Conservation (phyloP, 2,113 vertebrate species). For the Athene noctua region DNA sequence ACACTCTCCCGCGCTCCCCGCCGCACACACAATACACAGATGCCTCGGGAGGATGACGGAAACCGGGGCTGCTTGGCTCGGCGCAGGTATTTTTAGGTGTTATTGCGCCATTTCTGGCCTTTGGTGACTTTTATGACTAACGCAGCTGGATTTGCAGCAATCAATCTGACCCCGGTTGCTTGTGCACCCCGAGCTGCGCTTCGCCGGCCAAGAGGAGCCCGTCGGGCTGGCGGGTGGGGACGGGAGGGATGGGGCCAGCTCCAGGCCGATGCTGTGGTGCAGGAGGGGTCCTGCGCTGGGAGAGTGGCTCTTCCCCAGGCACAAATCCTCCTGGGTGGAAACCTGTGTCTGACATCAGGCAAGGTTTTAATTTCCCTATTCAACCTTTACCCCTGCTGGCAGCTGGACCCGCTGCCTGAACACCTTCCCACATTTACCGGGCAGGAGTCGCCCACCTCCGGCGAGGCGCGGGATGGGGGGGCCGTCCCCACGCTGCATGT, state of each 20-base stretch:
- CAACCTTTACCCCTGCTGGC: not conserved
- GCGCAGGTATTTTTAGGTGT: not conserved
- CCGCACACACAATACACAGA: not conserved
- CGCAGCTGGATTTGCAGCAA: accelerated
- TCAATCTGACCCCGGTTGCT: accelerated
- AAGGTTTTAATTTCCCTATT: not conserved
- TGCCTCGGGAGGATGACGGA: not conserved
- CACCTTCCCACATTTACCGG: not conserved
- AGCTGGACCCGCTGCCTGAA: not conserved
- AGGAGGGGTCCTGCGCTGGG: accelerated
- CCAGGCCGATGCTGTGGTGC: not conserved
- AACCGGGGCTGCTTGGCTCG: not conserved
- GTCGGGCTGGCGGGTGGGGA: accelerated
- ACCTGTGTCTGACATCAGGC: not conserved
- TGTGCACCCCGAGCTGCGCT: accelerated
- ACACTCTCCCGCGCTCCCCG: not conserved
- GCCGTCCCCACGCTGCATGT: accelerated
- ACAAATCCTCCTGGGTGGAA: not conserved
- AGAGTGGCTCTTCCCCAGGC: not conserved
- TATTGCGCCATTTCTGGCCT: not conserved
- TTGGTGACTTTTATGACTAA: not conserved
- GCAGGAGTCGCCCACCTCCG: not conserved
- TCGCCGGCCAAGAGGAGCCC: accelerated
- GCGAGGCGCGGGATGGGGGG: accelerated
- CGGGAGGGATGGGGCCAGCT: not conserved